A percentile compares a stretch with the other conserved stretches of the same genome.
Conservation (phyloP, 2,797 vertebrate genomes). For the Manis javanica region DNA sequence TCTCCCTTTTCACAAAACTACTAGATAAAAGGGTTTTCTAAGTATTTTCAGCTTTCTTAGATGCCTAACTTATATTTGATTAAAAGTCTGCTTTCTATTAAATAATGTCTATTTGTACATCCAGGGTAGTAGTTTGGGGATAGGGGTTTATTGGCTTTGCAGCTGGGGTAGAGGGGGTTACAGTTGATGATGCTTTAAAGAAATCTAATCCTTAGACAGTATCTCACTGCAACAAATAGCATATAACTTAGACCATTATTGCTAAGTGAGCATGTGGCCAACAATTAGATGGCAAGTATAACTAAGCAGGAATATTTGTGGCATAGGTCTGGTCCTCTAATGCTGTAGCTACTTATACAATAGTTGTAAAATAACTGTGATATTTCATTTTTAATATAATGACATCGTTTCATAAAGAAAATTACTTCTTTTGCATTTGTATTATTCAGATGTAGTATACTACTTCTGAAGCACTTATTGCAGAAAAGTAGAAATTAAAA, state of each 20-base stretch:
- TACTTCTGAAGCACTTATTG: neutral
- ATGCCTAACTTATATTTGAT: neutral
- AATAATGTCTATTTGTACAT: neutral
- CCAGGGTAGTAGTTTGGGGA: neutral
- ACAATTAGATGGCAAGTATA: neutral
- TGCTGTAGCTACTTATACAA: neutral
- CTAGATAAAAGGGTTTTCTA: neutral
- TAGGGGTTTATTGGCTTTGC: neutral
- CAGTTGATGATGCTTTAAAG: neutral
- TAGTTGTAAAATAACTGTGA: neutral
- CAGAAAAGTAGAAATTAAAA: slow-evolving; percentile 23
- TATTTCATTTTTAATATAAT: neutral
- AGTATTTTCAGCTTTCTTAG: neutral
- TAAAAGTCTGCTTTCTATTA: slow-evolving; percentile 49
- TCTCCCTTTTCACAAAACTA: neutral
- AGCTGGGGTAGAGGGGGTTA: neutral
- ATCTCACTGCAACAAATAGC: neutral
- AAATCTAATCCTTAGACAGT: neutral
- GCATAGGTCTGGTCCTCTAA: neutral
- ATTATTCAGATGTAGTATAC: neutral
- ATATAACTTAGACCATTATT: neutral
- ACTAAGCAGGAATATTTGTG: neutral
- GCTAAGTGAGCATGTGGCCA: neutral
- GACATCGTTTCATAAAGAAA: neutral
- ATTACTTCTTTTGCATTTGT: neutral